Evolutionary conservation across 2,888 invertebrate species (phyloP).

Genomic region (Cataglyphis albicans): DNA sequence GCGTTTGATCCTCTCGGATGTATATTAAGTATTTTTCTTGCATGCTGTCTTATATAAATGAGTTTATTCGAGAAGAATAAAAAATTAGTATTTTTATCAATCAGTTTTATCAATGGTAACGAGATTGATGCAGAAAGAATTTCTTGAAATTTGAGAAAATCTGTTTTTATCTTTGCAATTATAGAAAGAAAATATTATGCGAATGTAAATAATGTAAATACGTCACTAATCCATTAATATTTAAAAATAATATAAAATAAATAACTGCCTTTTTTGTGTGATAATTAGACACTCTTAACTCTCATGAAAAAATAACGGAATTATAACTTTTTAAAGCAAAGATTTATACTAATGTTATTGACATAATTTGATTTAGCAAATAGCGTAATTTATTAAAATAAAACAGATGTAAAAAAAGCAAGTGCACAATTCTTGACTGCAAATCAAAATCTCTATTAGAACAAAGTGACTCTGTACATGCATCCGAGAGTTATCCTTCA

Average conservation of each 20-base stretch:
- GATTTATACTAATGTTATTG: not conserved
- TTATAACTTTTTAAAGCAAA: not conserved
- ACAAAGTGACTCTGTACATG: constrained; percentile 17
- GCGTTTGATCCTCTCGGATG: constrained; percentile 49
- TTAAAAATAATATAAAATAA: not conserved
- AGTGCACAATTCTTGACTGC: not conserved
- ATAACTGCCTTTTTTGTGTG: not conserved
- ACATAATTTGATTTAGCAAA: not conserved
- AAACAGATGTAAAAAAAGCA: not conserved
- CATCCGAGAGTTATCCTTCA: constrained; percentile 40
- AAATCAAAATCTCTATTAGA: not conserved
- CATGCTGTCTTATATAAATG: not conserved
- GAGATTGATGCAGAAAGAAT: not conserved
- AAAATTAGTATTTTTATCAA: not conserved
- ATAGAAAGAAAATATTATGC: not conserved
- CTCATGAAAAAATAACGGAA: not conserved
- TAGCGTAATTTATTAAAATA: not conserved
- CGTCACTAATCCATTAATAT: not conserved
- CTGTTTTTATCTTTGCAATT: not conserved
- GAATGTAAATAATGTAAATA: not conserved
- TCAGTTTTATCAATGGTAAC: not conserved
- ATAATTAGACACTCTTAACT: not conserved
- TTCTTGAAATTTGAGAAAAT: not conserved
- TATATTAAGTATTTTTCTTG: constrained; percentile 2
- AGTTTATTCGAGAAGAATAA: not conserved